Percentiles rank a stretch among this genome's conserved stretches.
phyloP scores from a whole-genome alignment of 2,888 invertebrate species.

The Apeira syringaria region DNA sequence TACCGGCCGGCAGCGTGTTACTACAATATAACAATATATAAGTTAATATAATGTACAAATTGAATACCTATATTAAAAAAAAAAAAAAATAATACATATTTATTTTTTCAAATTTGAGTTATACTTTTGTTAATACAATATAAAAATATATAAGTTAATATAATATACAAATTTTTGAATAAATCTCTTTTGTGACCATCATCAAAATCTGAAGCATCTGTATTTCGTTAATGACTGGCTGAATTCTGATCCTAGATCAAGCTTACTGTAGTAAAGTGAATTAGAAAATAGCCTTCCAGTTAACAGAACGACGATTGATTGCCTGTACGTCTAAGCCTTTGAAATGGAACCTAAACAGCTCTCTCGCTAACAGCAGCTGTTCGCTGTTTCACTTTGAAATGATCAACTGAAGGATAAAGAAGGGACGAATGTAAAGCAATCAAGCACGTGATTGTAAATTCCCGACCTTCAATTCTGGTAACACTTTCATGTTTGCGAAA shows the following conservation, averaged over 20 bases:
- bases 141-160: too few species aligned
- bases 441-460: not conserved
- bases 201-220: too few species aligned
- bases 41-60: too few species aligned
- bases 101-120: too few species aligned
- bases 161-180: too few species aligned
- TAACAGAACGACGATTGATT: constrained; percentile 16
- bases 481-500: not conserved
- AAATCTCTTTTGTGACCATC: too few species aligned
- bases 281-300: constrained; percentile 12
- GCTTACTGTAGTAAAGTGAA: constrained; percentile 14
- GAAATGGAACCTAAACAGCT: constrained; percentile 21
- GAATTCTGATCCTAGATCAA: constrained; percentile 12
- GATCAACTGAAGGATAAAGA: constrained; percentile 8
- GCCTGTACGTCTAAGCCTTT: constrained; percentile 15
- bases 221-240: not conserved
- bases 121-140: too few species aligned
- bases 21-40: too few species aligned
- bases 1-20: too few species aligned
- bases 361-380: constrained; percentile 12
- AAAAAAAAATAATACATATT: too few species aligned
- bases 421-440: constrained; percentile 2
- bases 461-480: too few species aligned
- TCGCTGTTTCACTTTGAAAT: constrained; percentile 12
- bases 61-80: too few species aligned